phyloP scores from a whole-genome alignment of 1,140 invertebrate species.

The Triops longicaudatus region DNA sequence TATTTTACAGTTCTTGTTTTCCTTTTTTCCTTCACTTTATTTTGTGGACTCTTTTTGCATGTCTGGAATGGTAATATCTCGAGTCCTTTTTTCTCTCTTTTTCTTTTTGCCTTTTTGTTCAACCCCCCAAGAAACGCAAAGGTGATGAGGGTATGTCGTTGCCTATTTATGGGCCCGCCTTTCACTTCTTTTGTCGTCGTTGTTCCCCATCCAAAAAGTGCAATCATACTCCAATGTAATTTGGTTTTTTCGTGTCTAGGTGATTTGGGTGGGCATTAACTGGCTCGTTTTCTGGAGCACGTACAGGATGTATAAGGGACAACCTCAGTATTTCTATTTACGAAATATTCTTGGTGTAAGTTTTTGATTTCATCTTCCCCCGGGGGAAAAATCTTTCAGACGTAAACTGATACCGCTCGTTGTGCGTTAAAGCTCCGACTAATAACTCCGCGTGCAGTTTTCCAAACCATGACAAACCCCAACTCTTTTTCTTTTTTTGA shows the following conservation, averaged over 20 bases:
- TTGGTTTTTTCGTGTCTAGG: background rate
- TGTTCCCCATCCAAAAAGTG: background rate
- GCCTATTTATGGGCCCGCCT: background rate
- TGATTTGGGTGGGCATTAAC: conserved; percentile 24
- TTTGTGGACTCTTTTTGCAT: background rate
- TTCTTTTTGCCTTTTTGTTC: background rate
- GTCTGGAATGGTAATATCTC: background rate
- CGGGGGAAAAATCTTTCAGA: background rate
- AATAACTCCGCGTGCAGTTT: background rate
- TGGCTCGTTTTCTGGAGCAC: conserved; percentile 26
- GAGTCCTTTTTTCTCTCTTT: background rate
- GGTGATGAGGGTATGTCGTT: conserved; percentile 6
- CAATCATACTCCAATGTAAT: background rate
- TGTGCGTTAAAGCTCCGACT: background rate
- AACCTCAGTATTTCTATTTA: conserved; percentile 25
- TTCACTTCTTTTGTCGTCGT: background rate
- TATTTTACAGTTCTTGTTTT: background rate
- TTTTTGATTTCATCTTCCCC: background rate
- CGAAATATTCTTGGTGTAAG: conserved; percentile 26
- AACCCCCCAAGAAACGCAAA: background rate
- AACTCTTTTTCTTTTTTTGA: background rate
- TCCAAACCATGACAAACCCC: too few species aligned
- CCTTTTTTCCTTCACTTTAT: background rate
- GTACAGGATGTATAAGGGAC: conserved; percentile 26
- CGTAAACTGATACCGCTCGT: background rate